Evolutionary conservation across 2,888 invertebrate genomes (phyloP).

Genomic region (Rhamnusium bicolor): DNA sequence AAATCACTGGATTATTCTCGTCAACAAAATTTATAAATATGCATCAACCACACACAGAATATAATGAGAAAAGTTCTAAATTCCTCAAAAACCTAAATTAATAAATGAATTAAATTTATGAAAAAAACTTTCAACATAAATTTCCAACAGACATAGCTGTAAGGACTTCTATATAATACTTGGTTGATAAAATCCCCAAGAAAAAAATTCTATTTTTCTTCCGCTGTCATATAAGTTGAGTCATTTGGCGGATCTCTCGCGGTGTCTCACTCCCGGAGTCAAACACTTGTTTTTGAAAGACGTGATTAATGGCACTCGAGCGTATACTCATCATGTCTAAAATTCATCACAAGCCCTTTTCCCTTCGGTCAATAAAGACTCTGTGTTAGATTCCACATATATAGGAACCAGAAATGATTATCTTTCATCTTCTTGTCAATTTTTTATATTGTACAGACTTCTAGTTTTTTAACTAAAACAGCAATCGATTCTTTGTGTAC

Average conservation of each 20-base stretch:
- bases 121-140: conserved; percentile 30
- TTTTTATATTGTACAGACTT: background rate
- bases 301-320: conserved; percentile 56
- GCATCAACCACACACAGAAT: background rate
- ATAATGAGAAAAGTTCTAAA: background rate
- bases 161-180: conserved; percentile 35
- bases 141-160: conserved; percentile 23
- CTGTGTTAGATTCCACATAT: conserved; percentile 25
- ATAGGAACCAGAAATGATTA: background rate
- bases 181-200: conserved; percentile 25
- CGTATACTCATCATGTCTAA: conserved; percentile 57
- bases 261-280: conserved; percentile 56
- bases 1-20: too few relatives aligned
- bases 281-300: conserved; percentile 61
- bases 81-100: background rate
- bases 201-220: conserved; percentile 57
- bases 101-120: conserved; percentile 15
- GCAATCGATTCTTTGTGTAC: background rate
- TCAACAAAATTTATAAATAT: too few relatives aligned
- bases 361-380: conserved; percentile 29
- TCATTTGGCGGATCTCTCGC: conserved; percentile 56
- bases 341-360: conserved; percentile 51
- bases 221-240: conserved; percentile 57
- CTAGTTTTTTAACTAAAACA: background rate
- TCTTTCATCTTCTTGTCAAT: background rate